phyloP scores from a whole-genome alignment of 2,113 vertebrate species.

The Cervus canadensis region DNA sequence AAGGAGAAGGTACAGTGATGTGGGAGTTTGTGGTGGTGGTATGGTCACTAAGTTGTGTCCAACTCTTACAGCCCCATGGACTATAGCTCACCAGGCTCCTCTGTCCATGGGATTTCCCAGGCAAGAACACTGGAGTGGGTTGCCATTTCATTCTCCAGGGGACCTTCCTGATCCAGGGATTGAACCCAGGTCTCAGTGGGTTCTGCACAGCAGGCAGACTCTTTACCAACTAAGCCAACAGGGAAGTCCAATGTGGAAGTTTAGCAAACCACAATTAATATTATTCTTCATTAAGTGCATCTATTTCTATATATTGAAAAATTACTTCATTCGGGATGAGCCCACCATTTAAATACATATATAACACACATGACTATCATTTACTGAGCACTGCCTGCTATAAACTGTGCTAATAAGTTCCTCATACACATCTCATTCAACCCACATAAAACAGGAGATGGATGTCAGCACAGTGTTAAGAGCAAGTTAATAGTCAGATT shows the following conservation, averaged over 20 bases:
- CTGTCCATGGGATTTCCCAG: neutral
- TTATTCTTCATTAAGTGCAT: neutral
- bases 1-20: neutral
- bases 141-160: neutral
- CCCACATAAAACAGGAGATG: neutral
- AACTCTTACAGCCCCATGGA: neutral
- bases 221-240: neutral
- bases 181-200: neutral
- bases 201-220: neutral
- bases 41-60: neutral
- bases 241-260: neutral
- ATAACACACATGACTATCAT: neutral
- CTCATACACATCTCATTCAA: neutral
- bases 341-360: neutral
- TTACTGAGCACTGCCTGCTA: neutral
- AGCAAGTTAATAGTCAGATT: neutral
- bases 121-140: neutral
- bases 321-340: neutral
- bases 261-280: neutral
- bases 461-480: neutral
- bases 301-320: neutral
- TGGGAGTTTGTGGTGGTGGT: neutral
- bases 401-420: neutral
- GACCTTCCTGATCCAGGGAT: neutral
- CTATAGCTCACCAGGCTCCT: neutral